These are phyloP conservation scores for Branchellion lobata DNA, from an alignment of 2,888 invertebrate species.

Conservation along the genomic window DNA sequence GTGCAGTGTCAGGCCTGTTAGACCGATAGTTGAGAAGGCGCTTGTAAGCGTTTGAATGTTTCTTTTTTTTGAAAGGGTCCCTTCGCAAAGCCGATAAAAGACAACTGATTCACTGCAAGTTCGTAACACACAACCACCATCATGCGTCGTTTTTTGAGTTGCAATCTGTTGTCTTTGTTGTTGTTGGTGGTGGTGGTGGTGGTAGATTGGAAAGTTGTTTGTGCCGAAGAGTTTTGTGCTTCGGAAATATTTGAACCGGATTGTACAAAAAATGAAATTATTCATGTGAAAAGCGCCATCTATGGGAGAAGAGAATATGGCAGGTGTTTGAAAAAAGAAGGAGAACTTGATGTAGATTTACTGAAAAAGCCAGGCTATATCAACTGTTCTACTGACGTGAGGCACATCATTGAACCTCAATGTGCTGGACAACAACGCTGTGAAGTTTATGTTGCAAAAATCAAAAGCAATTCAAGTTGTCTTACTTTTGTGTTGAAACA, in stretches of 20 bases:
- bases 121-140: too few relatives aligned
- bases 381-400: conserved; percentile 20
- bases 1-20: too few relatives aligned
- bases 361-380: conserved; percentile 11
- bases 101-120: too few relatives aligned
- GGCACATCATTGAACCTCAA: conserved; percentile 20
- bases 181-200: too few relatives aligned
- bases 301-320: conserved; percentile 14
- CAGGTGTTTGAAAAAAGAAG: conserved; percentile 26
- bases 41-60: too few relatives aligned
- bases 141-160: too few relatives aligned
- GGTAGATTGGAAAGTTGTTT: too few relatives aligned
- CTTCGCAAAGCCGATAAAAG: too few relatives aligned
- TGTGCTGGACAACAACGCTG: conserved; percentile 16
- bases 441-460: not conserved
- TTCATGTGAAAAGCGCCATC: conserved; percentile 4
- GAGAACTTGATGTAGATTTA: not conserved
- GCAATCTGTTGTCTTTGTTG: too few relatives aligned
- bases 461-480: not conserved
- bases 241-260: conserved; percentile 19
- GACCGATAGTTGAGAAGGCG: too few relatives aligned
- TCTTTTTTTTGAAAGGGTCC: too few relatives aligned
- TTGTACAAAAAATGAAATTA: conserved; percentile 14
- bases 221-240: conserved; percentile 12
- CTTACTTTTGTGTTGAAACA: not conserved